Percentiles rank a stretch among this genome's conserved stretches.
phyloP scores from a whole-genome alignment of 2,113 vertebrate species.

The Anarhynchus alexandrinus region DNA sequence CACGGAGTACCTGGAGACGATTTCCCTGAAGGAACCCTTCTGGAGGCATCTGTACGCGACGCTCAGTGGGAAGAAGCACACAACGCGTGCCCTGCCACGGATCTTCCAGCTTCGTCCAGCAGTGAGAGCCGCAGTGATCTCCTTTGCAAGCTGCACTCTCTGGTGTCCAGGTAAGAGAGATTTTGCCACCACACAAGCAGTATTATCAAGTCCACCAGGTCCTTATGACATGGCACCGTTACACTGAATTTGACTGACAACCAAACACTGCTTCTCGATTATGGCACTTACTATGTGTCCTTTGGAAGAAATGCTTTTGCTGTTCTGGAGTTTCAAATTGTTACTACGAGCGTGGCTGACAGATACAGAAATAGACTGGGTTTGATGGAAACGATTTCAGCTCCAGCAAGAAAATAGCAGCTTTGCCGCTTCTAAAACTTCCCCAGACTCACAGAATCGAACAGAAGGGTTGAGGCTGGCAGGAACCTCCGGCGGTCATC shows the following conservation, averaged over 20 bases:
- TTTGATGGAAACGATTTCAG: neutral
- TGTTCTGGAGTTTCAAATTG: neutral
- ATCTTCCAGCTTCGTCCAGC: neutral
- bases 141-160: no score
- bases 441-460: neutral
- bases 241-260: neutral
- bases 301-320: neutral
- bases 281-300: neutral
- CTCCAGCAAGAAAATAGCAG: neutral
- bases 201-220: neutral
- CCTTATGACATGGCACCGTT: neutral
- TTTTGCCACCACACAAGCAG: neutral
- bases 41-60: neutral
- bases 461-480: neutral
- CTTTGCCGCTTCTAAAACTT: neutral
- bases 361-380: neutral
- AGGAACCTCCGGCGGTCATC: neutral
- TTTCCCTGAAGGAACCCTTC: neutral
- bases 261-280: neutral
- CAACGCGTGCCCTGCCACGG: rapidly evolving
- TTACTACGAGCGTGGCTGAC: constrained; percentile 3
- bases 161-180: neutral
- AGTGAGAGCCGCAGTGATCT: rapidly evolving
- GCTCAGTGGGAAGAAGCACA: neutral
- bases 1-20: rapidly evolving